Percentiles rank a stretch among this genome's conserved stretches.
phyloP scores from a whole-genome alignment of 2,113 vertebrate genomes.

The Neotoma lepida region DNA sequence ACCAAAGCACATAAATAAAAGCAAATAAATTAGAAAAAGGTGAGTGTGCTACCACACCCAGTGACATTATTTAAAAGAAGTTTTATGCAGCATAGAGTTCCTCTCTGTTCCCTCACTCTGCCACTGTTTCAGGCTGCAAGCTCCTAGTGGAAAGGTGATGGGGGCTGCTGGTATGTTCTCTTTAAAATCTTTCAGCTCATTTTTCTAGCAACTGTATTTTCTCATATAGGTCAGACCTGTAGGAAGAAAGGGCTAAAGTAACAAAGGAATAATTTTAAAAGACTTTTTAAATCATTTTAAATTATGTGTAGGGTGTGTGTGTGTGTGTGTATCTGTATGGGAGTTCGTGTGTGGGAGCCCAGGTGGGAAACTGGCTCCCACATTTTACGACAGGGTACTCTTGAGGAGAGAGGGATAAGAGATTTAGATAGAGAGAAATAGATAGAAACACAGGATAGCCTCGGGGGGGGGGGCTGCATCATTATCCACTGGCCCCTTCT shows the following conservation, averaged over 20 bases:
- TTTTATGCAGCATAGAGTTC: not conserved
- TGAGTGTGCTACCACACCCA: not conserved
- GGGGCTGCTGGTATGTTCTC: not conserved
- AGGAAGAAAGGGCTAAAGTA: not conserved
- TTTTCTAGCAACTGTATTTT: not conserved
- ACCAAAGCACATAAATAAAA: not conserved
- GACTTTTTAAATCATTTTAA: not conserved
- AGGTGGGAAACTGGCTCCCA: too few relatives aligned
- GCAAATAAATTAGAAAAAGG: too few relatives aligned
- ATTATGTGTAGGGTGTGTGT: not conserved
- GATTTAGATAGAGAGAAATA: too few relatives aligned
- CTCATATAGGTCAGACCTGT: not conserved
- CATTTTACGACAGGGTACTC: too few relatives aligned
- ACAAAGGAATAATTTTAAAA: not conserved
- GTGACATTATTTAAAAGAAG: too few relatives aligned
- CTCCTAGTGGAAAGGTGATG: too few relatives aligned
- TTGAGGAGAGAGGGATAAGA: too few relatives aligned
- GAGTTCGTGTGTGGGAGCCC: too few relatives aligned
- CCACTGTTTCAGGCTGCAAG: not conserved
- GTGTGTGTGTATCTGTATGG: not conserved
- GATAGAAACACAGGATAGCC: too few relatives aligned
- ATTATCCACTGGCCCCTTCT: too few relatives aligned
- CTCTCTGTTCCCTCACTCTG: not conserved
- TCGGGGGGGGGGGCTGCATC: too few relatives aligned
- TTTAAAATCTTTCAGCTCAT: not conserved